Conservation (phyloP, 1,140 invertebrate species). For the Drosophila sproati region DNA sequence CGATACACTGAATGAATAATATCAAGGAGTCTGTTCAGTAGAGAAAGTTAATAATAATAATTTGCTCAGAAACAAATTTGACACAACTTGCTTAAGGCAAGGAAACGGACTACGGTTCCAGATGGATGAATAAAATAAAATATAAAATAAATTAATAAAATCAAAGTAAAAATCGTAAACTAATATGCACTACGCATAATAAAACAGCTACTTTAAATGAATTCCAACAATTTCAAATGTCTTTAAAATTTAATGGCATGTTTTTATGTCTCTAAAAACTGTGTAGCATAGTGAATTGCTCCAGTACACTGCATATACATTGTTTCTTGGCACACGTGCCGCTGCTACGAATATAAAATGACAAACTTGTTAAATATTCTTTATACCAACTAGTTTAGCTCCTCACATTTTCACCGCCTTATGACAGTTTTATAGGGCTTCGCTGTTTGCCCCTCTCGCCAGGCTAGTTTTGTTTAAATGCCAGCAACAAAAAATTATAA, state of each 20-base stretch:
- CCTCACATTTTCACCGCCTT: slow-evolving; percentile 64
- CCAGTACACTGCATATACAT: slow-evolving; percentile 6
- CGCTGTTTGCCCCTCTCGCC: background rate
- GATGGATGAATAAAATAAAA: no score
- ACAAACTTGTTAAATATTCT: slow-evolving; percentile 40
- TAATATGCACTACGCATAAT: no score
- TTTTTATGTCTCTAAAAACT: background rate
- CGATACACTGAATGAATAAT: no score
- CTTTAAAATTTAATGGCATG: background rate
- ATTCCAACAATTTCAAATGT: no score
- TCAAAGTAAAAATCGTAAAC: no score
- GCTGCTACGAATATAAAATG: slow-evolving; percentile 16
- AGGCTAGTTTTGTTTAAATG: slow-evolving; percentile 61
- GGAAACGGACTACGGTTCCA: no score
- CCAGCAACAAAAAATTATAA: slow-evolving; percentile 60
- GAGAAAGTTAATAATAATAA: no score
- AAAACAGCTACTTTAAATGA: no score
- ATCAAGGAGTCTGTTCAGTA: no score
- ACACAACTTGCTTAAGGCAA: no score
- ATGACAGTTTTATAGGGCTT: slow-evolving; percentile 69
- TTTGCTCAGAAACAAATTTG: no score
- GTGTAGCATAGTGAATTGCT: slow-evolving; percentile 32
- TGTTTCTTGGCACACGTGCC: slow-evolving; percentile 38
- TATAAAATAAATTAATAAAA: no score
- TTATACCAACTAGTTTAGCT: slow-evolving; percentile 30